phyloP scores from a whole-genome alignment of 30 jellyfish, hydroid and myxozoan genomes.

The Aurelia sp. region DNA sequence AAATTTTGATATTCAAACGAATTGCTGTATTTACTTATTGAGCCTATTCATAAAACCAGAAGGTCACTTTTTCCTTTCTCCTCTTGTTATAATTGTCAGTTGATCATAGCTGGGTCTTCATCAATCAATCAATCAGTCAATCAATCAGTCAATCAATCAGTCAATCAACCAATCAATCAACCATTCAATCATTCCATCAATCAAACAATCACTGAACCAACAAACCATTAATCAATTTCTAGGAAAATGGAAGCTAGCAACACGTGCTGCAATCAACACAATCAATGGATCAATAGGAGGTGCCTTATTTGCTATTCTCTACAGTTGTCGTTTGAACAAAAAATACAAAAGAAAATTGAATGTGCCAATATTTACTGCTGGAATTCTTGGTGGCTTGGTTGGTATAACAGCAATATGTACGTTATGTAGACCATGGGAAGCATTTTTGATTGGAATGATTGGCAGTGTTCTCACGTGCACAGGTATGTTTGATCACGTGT shows the following conservation, averaged over 20 bases:
- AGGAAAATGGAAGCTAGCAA: conserved; percentile 91
- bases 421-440: conserved; percentile 88
- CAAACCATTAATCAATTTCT: no score
- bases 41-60: no score
- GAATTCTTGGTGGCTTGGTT: conserved; percentile 85
- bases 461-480: conserved; percentile 65
- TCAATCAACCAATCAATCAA: no score
- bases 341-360: conserved; percentile 62
- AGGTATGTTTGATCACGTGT: conserved; percentile 34
- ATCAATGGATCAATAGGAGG: conserved; percentile 89
- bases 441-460: conserved; percentile 66
- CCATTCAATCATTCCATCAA: no score
- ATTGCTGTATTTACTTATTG: neutral
- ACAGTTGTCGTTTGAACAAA: conserved; percentile 55
- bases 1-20: neutral
- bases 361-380: conserved; percentile 59
- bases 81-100: no score
- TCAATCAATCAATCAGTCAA: no score
- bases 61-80: no score
- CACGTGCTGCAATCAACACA: conserved; percentile 86
- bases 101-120: no score
- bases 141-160: no score
- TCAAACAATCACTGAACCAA: no score
- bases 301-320: conserved; percentile 65
- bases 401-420: conserved; percentile 82